Conservation (phyloP, 2,797 vertebrate genomes). For the Acanthurus leucopareius region DNA sequence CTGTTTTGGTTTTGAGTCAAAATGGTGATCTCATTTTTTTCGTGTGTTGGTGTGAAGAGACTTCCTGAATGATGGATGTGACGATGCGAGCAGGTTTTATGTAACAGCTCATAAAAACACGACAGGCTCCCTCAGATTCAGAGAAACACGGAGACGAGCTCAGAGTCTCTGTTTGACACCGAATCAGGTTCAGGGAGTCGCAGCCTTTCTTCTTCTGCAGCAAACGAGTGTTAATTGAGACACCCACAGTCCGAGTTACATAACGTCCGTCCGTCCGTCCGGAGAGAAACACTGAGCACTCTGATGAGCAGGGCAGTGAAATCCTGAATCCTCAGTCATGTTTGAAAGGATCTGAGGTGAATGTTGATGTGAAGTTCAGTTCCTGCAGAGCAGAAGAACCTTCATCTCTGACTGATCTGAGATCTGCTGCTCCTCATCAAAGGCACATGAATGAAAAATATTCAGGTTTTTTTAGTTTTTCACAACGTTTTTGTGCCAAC, state of each 20-base stretch:
- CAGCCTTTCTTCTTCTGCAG: background rate
- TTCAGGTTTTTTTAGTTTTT: background rate
- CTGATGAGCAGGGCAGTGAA: background rate
- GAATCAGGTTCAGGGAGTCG: background rate
- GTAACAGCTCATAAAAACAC: too few relatives aligned
- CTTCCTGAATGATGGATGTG: too few relatives aligned
- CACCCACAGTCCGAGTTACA: constrained; percentile 28
- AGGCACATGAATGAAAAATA: background rate
- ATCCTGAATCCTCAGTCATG: too few relatives aligned
- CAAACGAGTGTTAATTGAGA: background rate
- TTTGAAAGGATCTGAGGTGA: too few relatives aligned
- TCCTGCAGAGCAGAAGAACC: too few relatives aligned
- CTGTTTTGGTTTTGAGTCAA: too few relatives aligned
- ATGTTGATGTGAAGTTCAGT: too few relatives aligned
- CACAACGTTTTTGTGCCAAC: background rate
- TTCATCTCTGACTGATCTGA: background rate
- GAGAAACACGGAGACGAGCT: too few relatives aligned
- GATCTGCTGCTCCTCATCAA: background rate
- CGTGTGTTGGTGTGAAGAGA: too few relatives aligned
- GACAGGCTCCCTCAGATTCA: too few relatives aligned
- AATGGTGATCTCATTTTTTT: too few relatives aligned
- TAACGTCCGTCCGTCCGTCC: constrained; percentile 12
- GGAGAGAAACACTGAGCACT: background rate
- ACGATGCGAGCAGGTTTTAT: too few relatives aligned
- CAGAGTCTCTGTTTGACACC: background rate